Conservation (phyloP, 2,888 invertebrate species). For the Halictus quadricinctus region DNA sequence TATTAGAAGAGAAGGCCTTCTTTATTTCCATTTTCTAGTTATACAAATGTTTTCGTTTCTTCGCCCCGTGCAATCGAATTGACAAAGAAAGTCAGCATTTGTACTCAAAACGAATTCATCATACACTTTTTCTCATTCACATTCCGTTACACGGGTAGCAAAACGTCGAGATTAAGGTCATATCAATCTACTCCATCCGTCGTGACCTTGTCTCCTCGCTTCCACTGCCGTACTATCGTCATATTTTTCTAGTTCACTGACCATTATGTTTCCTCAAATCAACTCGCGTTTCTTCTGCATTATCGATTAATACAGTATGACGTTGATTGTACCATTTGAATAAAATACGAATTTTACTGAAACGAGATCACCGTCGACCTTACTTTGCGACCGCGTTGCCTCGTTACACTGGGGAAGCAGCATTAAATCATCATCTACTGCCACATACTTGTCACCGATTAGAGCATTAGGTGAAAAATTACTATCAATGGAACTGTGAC, state of each 20-base stretch:
- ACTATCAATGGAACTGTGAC: neutral
- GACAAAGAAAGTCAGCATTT: neutral
- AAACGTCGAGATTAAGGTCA: conserved; percentile 62
- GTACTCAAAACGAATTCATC: conserved; percentile 1
- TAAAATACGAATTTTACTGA: neutral
- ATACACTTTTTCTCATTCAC: conserved; percentile 30
- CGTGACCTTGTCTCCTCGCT: conserved; percentile 64
- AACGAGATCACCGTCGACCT: neutral
- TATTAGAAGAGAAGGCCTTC: neutral
- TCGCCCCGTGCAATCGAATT: neutral
- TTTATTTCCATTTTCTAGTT: neutral
- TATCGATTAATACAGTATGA: neutral
- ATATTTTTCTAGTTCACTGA: conserved; percentile 56
- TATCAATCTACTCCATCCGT: conserved; percentile 56
- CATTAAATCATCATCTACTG: neutral
- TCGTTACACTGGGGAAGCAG: neutral
- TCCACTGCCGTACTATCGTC: conserved; percentile 30
- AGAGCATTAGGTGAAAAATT: neutral
- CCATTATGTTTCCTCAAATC: conserved; percentile 29
- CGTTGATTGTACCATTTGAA: neutral
- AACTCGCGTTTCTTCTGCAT: neutral
- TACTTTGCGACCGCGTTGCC: neutral
- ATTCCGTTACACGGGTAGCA: conserved; percentile 42
- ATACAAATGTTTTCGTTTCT: neutral
- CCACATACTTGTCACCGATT: neutral